phyloP scores from a whole-genome alignment of 2,888 invertebrate genomes.

The Netelia melanura region DNA sequence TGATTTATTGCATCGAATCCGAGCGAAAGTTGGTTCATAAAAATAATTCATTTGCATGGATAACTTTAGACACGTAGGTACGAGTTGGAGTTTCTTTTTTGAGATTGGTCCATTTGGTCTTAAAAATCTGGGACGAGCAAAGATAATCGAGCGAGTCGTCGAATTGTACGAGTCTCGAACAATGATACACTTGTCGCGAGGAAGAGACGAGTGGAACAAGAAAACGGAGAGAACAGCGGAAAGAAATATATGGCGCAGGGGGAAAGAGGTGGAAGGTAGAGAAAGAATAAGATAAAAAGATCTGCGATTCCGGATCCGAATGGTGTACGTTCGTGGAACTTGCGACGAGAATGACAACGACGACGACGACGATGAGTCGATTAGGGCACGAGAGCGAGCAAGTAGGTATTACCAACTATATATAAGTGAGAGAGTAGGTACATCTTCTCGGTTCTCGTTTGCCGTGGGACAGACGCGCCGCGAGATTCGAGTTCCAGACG shows the following conservation, averaged over 20 bases:
- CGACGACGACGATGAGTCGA: conserved; percentile 39
- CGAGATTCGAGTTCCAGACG: conserved; percentile 56
- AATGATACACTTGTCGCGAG: not conserved
- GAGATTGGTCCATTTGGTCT: not conserved
- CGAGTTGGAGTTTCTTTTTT: no score
- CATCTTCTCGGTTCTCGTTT: conserved; percentile 47
- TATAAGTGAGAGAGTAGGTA: conserved; percentile 37
- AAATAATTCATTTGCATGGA: not conserved
- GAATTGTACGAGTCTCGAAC: not conserved
- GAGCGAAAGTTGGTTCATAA: not conserved
- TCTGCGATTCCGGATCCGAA: conserved; percentile 48
- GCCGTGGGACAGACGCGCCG: conserved; percentile 44
- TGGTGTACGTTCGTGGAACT: conserved; percentile 40
- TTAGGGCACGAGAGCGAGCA: conserved; percentile 40
- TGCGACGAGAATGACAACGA: conserved; percentile 2
- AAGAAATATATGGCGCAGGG: conserved; percentile 9
- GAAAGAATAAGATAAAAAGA: conserved; percentile 29
- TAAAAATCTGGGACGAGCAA: not conserved
- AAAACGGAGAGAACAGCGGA: not conserved
- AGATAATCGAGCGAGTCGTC: not conserved
- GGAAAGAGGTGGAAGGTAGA: conserved; percentile 23
- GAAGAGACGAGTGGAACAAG: not conserved
- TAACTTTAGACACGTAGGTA: no score
- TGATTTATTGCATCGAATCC: no score
- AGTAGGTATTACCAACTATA: conserved; percentile 12